Base-by-base conservation (phyloP, 2,113 vertebrate genomes). In the Podarcis muralis region DNA sequence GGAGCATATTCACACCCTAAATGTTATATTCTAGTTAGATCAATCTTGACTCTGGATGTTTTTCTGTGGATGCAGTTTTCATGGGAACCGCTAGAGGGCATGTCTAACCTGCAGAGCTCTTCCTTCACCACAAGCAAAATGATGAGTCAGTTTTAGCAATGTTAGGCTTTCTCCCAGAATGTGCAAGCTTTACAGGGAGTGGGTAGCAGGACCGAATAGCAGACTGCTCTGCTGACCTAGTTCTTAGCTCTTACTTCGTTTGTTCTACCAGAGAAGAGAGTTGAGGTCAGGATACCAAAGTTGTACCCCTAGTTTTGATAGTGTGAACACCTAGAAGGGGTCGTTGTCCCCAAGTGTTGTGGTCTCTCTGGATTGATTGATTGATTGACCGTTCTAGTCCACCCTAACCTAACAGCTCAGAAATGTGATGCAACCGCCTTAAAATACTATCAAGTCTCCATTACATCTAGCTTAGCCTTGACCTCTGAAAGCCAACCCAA, bases 41-140 rank as follows among this genome's bases (percentile, higher is more conserved):
- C 12, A 90, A 37, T 57, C 43, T 76, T 76, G 37, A n/a, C 62
- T 57, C 9, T 71, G 8, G 43, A 11, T 71, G 23, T 71, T n/a
- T 12, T 81, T 35, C n/a, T 62, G n/a, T 59, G 57, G 30, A 62
- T 81, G 59, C 37, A 82, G 6, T 83, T 1, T 83, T 40, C 43
- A 40, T 68, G 25, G 12, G 68, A 25, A 2, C n/a, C 25, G 12
- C 43, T 12, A 76, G 87, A 80, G 81, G 57, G 66, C 20, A 35
- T 16, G 0, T 0, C 5, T 68, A 43, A 62, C 57, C 85, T 76
- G n/a, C 1, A n/a, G 6, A 72, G 32, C 48, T 2, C 1, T 20
- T 3, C 6, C 13, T 40, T 57, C 22, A 8, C 13, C 32, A n/a
- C 11, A 48, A 40, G 32, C 65, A 79, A 23, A 40, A 43, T 22